Evolutionary conservation across 2,113 vertebrate species (phyloP).

Genomic region (Oceanodroma tethys): DNA sequence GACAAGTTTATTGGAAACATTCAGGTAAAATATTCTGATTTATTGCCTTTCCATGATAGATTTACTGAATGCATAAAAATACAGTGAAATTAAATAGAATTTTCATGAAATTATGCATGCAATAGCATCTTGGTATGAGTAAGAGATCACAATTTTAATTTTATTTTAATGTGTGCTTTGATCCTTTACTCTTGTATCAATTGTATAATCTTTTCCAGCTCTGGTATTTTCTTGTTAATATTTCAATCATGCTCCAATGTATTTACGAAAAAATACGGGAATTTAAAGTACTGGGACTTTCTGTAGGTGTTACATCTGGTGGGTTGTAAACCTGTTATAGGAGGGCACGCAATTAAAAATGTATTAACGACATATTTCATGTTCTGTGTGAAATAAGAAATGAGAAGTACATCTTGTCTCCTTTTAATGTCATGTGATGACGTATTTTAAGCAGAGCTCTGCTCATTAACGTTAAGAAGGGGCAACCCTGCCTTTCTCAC

Average conservation of each 20-base stretch:
- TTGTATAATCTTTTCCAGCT: background rate
- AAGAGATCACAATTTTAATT: background rate
- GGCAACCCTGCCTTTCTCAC: background rate
- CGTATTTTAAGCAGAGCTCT: background rate
- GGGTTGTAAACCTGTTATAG: background rate
- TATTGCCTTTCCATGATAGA: background rate
- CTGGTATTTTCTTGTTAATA: background rate
- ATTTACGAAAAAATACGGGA: background rate
- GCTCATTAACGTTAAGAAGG: background rate
- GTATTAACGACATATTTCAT: background rate
- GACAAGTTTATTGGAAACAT: slow-evolving; percentile 4
- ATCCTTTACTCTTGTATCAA: background rate
- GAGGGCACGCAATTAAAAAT: background rate
- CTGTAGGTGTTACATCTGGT: background rate
- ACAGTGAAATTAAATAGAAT: background rate
- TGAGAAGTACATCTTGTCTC: background rate
- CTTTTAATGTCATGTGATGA: background rate
- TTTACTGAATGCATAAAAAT: background rate
- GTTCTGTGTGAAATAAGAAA: background rate
- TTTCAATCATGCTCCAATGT: background rate
- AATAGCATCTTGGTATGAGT: background rate
- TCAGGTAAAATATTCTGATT: background rate
- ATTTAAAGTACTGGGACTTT: background rate
- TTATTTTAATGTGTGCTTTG: background rate
- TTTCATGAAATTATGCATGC: slow-evolving; percentile 15